phyloP scores from a whole-genome alignment of 2,113 vertebrate species.

The Misgurnus anguillicaudatus region DNA sequence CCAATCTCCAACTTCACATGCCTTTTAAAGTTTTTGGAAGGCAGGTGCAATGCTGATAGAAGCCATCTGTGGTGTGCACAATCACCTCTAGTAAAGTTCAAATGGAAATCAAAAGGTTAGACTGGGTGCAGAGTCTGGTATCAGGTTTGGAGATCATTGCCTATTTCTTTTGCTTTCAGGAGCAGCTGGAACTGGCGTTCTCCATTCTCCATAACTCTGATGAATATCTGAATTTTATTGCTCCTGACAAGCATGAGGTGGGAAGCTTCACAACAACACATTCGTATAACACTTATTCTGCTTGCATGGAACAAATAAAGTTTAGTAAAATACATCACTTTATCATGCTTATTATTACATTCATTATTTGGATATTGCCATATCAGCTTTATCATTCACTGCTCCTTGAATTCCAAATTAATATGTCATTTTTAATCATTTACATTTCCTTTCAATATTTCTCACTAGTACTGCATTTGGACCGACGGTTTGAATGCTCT shows the following conservation, averaged over 20 bases:
- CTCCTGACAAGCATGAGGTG: conserved; percentile 98
- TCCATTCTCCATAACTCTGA: conserved; percentile 96
- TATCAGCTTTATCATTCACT: not conserved
- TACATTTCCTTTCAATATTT: not conserved
- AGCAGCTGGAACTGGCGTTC: conserved; percentile 95
- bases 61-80: conserved; percentile 44
- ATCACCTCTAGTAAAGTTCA: conserved; percentile 22
- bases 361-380: not conserved
- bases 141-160: conserved; percentile 15
- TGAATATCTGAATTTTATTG: conserved; percentile 96
- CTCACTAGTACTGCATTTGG: conserved; percentile 92
- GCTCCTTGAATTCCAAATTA: not conserved
- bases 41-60: conserved; percentile 5
- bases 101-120: conserved; percentile 8
- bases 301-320: not conserved
- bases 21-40: not conserved
- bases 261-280: conserved; percentile 49
- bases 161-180: conserved; percentile 70
- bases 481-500: conserved; percentile 95
- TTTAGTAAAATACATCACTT: not conserved
- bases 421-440: not conserved
- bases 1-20: not conserved
- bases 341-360: not conserved
- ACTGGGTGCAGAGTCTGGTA: not conserved
- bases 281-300: not conserved